Evolutionary conservation across 2,888 invertebrate genomes (phyloP).

Genomic region (Hemithea aestivaria): DNA sequence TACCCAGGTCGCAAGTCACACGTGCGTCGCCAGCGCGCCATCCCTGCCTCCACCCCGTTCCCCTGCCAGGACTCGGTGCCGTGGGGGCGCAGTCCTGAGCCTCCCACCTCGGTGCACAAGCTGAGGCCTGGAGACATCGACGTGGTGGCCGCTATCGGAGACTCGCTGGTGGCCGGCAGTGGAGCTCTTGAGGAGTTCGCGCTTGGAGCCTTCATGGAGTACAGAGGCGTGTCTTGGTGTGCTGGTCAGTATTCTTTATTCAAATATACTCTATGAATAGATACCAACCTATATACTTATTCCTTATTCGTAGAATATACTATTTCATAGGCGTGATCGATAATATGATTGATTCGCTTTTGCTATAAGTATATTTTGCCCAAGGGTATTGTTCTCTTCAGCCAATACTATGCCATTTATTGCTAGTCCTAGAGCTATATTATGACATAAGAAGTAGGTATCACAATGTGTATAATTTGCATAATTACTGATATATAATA

Average conservation of each 20-base stretch:
- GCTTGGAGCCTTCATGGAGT: conserved; percentile 85
- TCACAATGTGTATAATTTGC: too few species aligned
- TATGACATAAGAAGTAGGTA: too few species aligned
- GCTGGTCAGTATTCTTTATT: conserved; percentile 66
- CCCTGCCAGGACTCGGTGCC: conserved; percentile 74
- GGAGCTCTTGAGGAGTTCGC: conserved; percentile 86
- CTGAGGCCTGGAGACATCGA: conserved; percentile 84
- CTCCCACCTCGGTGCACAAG: conserved; percentile 82
- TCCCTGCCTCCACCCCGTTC: conserved; percentile 74
- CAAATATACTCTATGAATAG: background rate
- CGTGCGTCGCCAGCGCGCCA: conserved; percentile 73
- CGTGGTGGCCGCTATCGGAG: conserved; percentile 85
- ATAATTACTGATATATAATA: too few species aligned
- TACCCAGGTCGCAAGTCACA: conserved; percentile 68
- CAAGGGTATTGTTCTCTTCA: too few species aligned
- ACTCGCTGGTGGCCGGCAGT: conserved; percentile 85
- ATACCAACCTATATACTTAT: too few species aligned
- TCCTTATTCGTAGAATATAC: too few species aligned
- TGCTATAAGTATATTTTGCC: too few species aligned
- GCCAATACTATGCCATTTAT: too few species aligned
- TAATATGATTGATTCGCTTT: too few species aligned
- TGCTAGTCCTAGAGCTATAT: too few species aligned
- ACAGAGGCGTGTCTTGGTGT: conserved; percentile 87
- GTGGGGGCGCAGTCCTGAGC: conserved; percentile 57
- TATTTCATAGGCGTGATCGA: too few species aligned